Conservation (phyloP, 2,797 vertebrate species). For the Sphenodon punctatus region DNA sequence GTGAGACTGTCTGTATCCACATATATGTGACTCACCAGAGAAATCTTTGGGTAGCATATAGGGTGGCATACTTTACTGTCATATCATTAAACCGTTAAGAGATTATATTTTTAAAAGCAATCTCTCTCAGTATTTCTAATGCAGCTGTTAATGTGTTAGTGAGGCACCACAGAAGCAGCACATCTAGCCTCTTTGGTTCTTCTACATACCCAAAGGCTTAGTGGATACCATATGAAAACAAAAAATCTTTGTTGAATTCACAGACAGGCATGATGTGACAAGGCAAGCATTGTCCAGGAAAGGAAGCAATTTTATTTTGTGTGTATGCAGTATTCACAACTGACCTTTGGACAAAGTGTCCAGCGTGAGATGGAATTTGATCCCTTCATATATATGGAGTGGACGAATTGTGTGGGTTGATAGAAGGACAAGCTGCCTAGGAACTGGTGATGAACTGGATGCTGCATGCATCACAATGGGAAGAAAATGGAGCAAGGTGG, state of each 20-base stretch:
- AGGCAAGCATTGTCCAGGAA: neutral
- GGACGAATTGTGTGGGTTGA: accelerated
- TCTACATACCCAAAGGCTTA: no score
- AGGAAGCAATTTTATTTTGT: accelerated
- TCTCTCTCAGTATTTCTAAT: no score
- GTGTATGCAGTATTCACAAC: neutral
- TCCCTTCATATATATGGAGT: neutral
- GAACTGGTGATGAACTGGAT: neutral
- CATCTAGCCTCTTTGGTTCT: no score
- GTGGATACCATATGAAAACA: neutral
- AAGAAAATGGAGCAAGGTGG: neutral
- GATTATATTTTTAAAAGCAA: no score
- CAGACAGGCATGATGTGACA: neutral
- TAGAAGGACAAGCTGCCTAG: neutral
- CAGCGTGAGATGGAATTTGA: neutral
- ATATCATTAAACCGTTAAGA: neutral
- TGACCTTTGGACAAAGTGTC: neutral
- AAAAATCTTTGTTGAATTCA: neutral
- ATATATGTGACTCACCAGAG: neutral
- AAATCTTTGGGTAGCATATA: neutral
- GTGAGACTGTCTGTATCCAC: no score
- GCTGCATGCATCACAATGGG: neutral
- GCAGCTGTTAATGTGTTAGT: no score
- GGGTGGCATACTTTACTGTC: neutral
- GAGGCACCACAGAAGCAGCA: no score